These are phyloP conservation scores for Nothoprocta perdicaria DNA, from an alignment of 2,113 vertebrate species.

Conservation along the genomic window DNA sequence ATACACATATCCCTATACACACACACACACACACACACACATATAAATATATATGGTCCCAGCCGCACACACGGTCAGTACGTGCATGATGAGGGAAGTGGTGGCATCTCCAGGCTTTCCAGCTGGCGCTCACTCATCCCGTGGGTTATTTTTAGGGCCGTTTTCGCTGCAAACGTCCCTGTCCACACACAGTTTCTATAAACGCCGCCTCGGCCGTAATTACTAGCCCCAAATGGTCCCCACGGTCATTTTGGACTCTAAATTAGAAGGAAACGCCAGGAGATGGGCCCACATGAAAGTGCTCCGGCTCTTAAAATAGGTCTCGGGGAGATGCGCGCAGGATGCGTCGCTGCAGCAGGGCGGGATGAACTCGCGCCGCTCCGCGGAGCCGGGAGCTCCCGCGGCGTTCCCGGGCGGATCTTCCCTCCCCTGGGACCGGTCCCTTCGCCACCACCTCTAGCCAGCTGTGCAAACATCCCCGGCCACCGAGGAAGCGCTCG, in stretches of 20 bases:
- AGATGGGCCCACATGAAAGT: slow-evolving; percentile 73
- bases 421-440: accelerated
- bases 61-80: too few relatives aligned
- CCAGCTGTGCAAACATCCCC: neutral
- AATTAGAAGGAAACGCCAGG: slow-evolving; percentile 76
- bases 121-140: neutral
- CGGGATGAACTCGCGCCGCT: too few relatives aligned
- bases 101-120: too few relatives aligned
- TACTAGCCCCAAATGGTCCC: slow-evolving; percentile 39
- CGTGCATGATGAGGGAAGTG: too few relatives aligned
- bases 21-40: too few relatives aligned
- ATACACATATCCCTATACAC: neutral
- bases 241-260: slow-evolving; percentile 51
- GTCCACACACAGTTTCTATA: neutral
- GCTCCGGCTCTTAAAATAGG: slow-evolving; percentile 65
- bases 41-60: too few relatives aligned
- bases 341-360: neutral
- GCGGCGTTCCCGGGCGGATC: accelerated
- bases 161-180: neutral
- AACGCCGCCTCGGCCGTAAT: slow-evolving; percentile 68
- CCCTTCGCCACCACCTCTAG: neutral
- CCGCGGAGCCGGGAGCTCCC: too few relatives aligned
- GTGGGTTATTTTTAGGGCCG: slow-evolving; percentile 50
- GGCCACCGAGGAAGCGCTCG: accelerated
- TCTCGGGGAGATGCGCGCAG: slow-evolving; percentile 33